Conservation (phyloP, 2,888 invertebrate species). For the Sminthurinus aureus region DNA sequence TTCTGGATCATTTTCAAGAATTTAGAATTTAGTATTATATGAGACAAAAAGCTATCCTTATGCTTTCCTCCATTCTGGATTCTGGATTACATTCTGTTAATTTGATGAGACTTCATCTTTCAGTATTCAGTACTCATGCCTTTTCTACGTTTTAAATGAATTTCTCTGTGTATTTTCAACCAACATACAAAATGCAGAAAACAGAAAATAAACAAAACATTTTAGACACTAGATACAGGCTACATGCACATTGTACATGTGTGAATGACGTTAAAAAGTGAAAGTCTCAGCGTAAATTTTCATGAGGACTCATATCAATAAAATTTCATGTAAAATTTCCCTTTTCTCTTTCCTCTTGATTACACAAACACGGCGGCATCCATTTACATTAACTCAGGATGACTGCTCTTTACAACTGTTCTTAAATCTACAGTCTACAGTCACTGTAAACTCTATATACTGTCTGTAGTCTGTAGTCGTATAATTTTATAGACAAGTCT, state of each 20-base stretch:
- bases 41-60: neutral
- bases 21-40: neutral
- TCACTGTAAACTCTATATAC: too few species aligned
- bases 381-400: too few species aligned
- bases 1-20: too few species aligned
- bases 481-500: neutral
- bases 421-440: too few species aligned
- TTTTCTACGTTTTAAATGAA: neutral
- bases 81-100: neutral
- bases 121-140: neutral
- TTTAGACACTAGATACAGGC: too few species aligned
- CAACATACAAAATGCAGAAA: neutral
- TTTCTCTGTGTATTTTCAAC: neutral
- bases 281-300: conserved; percentile 31
- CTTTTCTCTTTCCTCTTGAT: neutral
- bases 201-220: too few species aligned
- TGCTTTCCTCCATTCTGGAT: neutral
- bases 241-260: neutral
- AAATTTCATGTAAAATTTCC: conserved; percentile 26
- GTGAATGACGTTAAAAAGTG: conserved; percentile 2
- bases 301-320: conserved; percentile 24
- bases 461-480: too few species aligned
- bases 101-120: too few species aligned
- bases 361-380: too few species aligned
- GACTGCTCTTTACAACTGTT: too few species aligned